Evolutionary conservation across 2,113 vertebrate genomes (phyloP).

Genomic region (Himantopus leucocephalus): DNA sequence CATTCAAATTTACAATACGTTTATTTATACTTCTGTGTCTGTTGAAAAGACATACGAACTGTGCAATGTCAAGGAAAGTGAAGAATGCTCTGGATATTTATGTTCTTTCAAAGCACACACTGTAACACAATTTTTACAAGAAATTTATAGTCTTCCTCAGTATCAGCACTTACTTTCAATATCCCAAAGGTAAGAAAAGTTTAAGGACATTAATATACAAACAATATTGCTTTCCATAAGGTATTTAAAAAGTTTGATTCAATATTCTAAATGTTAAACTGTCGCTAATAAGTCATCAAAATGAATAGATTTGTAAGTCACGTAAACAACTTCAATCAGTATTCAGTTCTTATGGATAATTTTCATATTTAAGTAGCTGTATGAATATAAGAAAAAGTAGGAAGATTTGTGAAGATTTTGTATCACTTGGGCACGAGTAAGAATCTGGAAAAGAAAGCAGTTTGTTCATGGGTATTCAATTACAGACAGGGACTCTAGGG

Average conservation of each 20-base stretch:
- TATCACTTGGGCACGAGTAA: neutral
- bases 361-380: neutral
- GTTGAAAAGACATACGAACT: neutral
- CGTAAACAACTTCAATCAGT: neutral
- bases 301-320: neutral
- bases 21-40: constrained; percentile 24
- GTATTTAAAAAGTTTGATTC: neutral
- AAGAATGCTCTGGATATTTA: neutral
- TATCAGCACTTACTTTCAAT: neutral
- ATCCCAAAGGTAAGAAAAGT: neutral
- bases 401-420: neutral
- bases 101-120: neutral
- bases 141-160: neutral
- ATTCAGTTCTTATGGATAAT: neutral
- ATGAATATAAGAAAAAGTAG: neutral
- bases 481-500: neutral
- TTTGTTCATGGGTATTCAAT: neutral
- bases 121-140: neutral
- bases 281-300: neutral
- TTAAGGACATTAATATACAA: neutral
- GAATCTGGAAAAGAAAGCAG: neutral
- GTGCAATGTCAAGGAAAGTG: neutral
- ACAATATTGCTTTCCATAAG: neutral
- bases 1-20: constrained; percentile 20
- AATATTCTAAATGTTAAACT: neutral